Percentiles rank a stretch among this genome's conserved stretches.
Conservation (phyloP, 2,888 invertebrate species). For the Nezara viridula region DNA sequence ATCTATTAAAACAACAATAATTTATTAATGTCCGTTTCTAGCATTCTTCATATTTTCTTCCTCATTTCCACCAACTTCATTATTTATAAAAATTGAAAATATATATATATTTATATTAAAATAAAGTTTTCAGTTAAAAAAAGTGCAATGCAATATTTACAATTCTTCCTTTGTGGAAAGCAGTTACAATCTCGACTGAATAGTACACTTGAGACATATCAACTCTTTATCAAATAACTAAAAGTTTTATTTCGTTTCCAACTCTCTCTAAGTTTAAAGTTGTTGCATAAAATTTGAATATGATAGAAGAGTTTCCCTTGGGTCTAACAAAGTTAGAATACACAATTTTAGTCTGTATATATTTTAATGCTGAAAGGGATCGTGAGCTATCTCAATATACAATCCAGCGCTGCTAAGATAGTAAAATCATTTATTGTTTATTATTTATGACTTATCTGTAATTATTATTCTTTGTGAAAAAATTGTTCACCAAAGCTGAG, state of each 20-base stretch:
- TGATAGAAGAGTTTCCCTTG: constrained; percentile 30
- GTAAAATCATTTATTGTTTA: not conserved
- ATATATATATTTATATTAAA: too few species aligned
- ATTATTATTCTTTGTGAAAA: not conserved
- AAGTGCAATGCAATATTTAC: not conserved
- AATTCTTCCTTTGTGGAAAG: not conserved
- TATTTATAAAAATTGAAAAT: too few species aligned
- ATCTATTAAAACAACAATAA: too few species aligned
- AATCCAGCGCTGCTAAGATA: not conserved
- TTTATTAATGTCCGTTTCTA: too few species aligned
- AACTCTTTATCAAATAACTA: constrained; percentile 22
- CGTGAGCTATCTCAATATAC: not conserved
- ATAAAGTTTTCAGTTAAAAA: not conserved
- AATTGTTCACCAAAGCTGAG: too few species aligned
- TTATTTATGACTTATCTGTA: not conserved
- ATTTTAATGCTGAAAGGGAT: not conserved
- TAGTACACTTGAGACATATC: constrained; percentile 6
- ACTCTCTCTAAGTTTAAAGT: constrained; percentile 28
- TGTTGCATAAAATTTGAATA: constrained; percentile 39
- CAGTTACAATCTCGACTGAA: not conserved
- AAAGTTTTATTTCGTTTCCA: constrained; percentile 32
- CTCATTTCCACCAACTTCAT: too few species aligned
- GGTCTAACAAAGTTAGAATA: constrained; percentile 26
- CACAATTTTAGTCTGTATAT: not conserved
- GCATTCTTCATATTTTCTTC: too few species aligned